Evolutionary conservation across 2,113 vertebrate species (phyloP).

Genomic region (Grantiella picta): DNA sequence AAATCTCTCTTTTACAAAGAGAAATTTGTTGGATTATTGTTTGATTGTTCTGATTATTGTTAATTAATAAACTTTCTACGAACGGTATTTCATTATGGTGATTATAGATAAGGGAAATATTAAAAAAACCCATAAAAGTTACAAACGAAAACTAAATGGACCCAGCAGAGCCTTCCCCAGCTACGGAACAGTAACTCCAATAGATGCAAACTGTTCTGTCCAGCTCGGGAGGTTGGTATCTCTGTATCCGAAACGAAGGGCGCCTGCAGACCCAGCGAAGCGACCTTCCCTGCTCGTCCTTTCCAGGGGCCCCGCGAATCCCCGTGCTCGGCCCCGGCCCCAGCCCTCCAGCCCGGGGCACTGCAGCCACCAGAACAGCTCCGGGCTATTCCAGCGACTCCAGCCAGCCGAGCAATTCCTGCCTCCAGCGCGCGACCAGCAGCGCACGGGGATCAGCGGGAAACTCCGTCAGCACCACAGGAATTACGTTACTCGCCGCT

Average conservation of each 20-base stretch:
- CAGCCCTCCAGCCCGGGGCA: neutral
- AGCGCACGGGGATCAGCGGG: rapidly evolving
- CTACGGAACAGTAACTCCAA: neutral
- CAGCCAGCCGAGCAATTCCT: neutral
- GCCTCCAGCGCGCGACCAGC: neutral
- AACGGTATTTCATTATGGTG: neutral
- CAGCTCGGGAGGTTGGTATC: neutral
- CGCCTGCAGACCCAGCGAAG: neutral
- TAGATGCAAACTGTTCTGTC: neutral
- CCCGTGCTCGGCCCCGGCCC: neutral
- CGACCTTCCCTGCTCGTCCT: neutral
- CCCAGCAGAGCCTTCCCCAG: neutral
- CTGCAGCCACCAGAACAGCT: rapidly evolving
- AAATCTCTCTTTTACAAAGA: neutral
- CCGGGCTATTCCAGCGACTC: rapidly evolving
- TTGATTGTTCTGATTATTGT: neutral
- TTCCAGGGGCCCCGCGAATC: neutral
- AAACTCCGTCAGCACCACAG: neutral
- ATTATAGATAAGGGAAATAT: rapidly evolving
- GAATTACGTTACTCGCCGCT: neutral
- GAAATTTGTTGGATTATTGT: neutral
- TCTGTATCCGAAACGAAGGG: neutral
- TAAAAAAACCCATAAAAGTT: neutral
- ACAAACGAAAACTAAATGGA: neutral
- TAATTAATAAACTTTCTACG: neutral